A percentile compares a stretch with the other conserved stretches of the same genome.
phyloP scores from a whole-genome alignment of 2,113 vertebrate genomes.

The Spea bombifrons region DNA sequence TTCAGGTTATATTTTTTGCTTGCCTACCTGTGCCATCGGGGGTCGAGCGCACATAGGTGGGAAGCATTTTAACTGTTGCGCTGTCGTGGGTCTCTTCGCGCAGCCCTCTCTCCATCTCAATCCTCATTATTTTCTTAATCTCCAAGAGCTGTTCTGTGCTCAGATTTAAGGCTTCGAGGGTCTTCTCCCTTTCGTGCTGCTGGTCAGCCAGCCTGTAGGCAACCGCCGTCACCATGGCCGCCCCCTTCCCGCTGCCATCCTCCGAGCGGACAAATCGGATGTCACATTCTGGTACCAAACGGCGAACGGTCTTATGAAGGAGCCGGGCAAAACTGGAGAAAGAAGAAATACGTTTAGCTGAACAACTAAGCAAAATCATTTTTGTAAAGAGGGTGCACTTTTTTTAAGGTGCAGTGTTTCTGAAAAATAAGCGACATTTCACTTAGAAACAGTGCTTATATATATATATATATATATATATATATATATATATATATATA shows the following conservation, averaged over 20 bases:
- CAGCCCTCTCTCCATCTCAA: constrained; percentile 79
- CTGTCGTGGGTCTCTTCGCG: constrained; percentile 66
- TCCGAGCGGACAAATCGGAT: constrained; percentile 87
- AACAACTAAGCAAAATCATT: too few species aligned
- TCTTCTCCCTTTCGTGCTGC: constrained; percentile 74
- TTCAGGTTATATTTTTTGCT: background rate
- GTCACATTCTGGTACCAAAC: constrained; percentile 86
- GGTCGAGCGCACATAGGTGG: constrained; percentile 86
- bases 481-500: too few species aligned
- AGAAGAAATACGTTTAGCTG: background rate
- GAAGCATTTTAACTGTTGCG: constrained; percentile 87
- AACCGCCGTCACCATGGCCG: constrained; percentile 95
- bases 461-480: too few species aligned
- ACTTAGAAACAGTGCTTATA: too few species aligned
- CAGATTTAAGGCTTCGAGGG: constrained; percentile 76
- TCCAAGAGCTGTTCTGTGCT: constrained; percentile 80
- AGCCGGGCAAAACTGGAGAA: constrained; percentile 78
- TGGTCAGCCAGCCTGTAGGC: constrained; percentile 84
- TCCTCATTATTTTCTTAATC: constrained; percentile 80
- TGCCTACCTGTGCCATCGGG: constrained; percentile 86
- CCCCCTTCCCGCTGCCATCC: constrained; percentile 90
- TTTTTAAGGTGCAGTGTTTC: too few species aligned
- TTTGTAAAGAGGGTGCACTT: too few species aligned
- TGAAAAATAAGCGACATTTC: too few species aligned
- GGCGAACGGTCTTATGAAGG: constrained; percentile 84